Evolutionary conservation across 2,888 invertebrate genomes (phyloP).

Genomic region (Clistopyga incitator): DNA sequence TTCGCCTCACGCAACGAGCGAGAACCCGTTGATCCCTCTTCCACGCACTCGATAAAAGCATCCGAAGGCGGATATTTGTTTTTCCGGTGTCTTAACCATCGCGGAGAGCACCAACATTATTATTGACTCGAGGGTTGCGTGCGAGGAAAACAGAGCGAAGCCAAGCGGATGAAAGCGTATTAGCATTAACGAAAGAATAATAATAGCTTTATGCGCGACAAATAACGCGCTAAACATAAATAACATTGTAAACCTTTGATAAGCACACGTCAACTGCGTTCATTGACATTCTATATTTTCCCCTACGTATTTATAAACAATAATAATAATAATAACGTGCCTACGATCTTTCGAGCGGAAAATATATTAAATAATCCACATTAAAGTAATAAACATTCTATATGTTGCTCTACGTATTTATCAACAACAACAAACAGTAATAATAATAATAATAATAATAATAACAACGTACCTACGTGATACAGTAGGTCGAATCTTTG

Average conservation of each 20-base stretch:
- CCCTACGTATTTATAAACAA: background rate
- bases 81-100: background rate
- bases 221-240: background rate
- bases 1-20: background rate
- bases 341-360: constrained; percentile 4
- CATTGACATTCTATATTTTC: background rate
- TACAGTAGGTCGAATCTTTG: background rate
- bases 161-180: constrained; percentile 14
- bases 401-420: background rate
- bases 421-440: too few relatives aligned
- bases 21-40: background rate
- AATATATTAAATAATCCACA: background rate
- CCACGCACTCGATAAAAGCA: background rate
- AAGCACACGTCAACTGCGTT: background rate
- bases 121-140: background rate
- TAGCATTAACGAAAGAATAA: constrained; percentile 10
- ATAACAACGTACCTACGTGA: constrained; percentile 16
- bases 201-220: background rate
- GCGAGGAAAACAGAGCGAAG: background rate
- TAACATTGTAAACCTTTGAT: constrained; percentile 1
- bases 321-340: too few relatives aligned
- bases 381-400: too few relatives aligned
- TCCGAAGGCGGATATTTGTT: background rate
- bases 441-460: too few relatives aligned
- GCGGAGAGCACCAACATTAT: background rate